These are phyloP conservation scores for Mastigias papua DNA, from an alignment of 30 jellyfish, hydroid and myxozoan species.

Conservation along the genomic window DNA sequence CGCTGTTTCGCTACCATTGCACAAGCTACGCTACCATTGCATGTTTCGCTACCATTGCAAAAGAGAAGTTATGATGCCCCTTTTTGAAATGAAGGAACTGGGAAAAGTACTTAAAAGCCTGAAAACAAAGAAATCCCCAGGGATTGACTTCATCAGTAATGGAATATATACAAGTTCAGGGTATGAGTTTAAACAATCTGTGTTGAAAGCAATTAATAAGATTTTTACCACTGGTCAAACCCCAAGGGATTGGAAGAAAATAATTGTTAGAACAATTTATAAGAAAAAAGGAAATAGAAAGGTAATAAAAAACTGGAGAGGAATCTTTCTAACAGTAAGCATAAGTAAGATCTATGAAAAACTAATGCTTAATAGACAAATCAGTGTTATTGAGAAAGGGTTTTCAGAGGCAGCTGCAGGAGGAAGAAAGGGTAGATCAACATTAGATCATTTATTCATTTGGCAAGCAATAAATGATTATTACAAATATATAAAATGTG, in stretches of 20 bases:
- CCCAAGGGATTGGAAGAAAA: slow-evolving; percentile 14
- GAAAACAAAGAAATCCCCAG: neutral
- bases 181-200: neutral
- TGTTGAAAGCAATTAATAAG: neutral
- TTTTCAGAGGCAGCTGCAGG: slow-evolving; percentile 9
- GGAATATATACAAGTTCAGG: neutral
- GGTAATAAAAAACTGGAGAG: slow-evolving; percentile 17
- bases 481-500: neutral
- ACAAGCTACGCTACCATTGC: no score
- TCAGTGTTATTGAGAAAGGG: neutral
- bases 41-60: no score
- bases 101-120: no score
- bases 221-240: no score
- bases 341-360: neutral
- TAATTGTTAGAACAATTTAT: slow-evolving; percentile 1
- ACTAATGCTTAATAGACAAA: neutral
- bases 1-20: no score
- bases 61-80: neutral
- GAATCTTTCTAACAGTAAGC: slow-evolving; percentile 1
- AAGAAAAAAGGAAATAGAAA: slow-evolving; percentile 24
- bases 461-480: slow-evolving; percentile 21
- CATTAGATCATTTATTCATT: slow-evolving; percentile 31
- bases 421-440: slow-evolving; percentile 14
- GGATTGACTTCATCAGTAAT: neutral
- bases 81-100: neutral